phyloP scores from a whole-genome alignment of 2,113 vertebrate genomes.

The Fregata magnificens region DNA sequence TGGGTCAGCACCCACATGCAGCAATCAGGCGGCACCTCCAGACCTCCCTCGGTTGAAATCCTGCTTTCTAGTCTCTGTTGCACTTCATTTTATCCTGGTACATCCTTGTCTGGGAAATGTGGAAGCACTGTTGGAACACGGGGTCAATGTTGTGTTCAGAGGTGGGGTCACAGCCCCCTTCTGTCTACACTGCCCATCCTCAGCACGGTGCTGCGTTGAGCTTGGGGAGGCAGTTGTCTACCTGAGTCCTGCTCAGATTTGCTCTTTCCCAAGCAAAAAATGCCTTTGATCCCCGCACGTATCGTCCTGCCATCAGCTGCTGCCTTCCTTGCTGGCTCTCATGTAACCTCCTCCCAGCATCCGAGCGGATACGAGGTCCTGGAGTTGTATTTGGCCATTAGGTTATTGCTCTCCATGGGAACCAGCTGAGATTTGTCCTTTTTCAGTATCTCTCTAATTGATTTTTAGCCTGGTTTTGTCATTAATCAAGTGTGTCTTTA shows the following conservation, averaged over 20 bases:
- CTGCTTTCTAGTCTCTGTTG: background rate
- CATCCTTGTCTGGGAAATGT: background rate
- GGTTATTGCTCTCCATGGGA: background rate
- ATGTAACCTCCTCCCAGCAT: accelerated
- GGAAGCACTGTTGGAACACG: background rate
- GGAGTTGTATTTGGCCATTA: background rate
- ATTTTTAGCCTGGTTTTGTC: background rate
- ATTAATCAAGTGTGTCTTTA: background rate
- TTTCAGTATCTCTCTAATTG: background rate
- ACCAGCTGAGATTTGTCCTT: background rate
- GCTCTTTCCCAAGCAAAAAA: background rate
- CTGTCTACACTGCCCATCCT: background rate
- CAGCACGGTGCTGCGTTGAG: background rate
- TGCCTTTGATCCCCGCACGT: accelerated
- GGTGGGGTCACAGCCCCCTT: background rate
- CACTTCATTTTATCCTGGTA: background rate
- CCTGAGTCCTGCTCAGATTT: background rate
- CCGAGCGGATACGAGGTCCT: background rate
- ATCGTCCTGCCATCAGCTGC: accelerated
- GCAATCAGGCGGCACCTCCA: background rate
- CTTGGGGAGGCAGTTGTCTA: background rate
- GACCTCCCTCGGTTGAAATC: background rate
- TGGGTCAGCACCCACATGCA: accelerated
- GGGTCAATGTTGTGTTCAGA: background rate
- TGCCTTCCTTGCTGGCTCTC: background rate